phyloP scores from a whole-genome alignment of 2,888 invertebrate species.

The Uropetala carovei region DNA sequence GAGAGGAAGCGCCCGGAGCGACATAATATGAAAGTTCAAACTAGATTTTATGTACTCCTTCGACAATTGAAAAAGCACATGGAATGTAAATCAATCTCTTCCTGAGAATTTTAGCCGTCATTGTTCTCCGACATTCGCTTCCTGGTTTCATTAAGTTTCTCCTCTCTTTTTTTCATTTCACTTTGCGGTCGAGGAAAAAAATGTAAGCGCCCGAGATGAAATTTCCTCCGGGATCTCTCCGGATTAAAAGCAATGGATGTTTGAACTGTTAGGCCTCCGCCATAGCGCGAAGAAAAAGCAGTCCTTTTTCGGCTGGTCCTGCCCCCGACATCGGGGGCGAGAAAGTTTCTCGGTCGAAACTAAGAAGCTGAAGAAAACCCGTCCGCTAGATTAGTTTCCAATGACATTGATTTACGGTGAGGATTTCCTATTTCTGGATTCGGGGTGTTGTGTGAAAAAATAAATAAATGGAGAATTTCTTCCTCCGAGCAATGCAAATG shows the following conservation, averaged over 20 bases:
- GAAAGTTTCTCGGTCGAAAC: conserved; percentile 55
- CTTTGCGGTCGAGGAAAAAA: neutral
- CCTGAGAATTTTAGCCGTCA: neutral
- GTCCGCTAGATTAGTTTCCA: conserved; percentile 61
- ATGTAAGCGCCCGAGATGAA: neutral
- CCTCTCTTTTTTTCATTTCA: neutral
- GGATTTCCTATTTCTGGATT: conserved; percentile 36
- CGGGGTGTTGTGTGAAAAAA: neutral
- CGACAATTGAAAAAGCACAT: neutral
- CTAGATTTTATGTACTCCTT: neutral
- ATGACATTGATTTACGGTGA: conserved; percentile 58
- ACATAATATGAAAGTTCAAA: neutral
- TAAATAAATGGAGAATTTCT: neutral
- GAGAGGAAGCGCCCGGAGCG: neutral
- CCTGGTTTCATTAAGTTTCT: conserved; percentile 1
- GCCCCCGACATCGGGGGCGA: neutral
- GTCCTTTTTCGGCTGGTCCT: neutral
- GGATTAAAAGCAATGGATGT: conserved; percentile 28
- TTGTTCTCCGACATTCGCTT: neutral
- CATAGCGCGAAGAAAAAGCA: neutral
- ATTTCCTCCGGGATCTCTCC: conserved; percentile 8
- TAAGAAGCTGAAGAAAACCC: conserved; percentile 49
- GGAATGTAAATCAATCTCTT: conserved; percentile 14
- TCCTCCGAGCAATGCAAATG: conserved; percentile 12
- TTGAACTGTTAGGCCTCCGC: neutral